Base-by-base conservation (phyloP, 2,888 invertebrate species). In the Dicycla oo region DNA sequence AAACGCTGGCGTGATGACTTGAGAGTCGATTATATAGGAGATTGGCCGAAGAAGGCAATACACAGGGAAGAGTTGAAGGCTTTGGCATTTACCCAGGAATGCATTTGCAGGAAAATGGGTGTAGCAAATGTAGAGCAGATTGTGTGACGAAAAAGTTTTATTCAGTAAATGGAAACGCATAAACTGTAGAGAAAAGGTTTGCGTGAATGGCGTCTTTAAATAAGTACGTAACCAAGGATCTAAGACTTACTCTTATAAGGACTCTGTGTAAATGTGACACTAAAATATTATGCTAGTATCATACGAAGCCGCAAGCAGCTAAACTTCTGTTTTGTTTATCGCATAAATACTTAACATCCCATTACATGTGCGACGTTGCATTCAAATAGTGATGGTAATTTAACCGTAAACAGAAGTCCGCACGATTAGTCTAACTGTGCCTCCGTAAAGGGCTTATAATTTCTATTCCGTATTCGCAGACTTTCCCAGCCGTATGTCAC, bases 401-500 rank as follows among this genome's bases (percentile, higher is more conserved):
- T 69, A 40, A 47, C 78, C 71, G 76, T 81, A 80, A 72, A 68
- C 45, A 68, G 76, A 26, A 65, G 23, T 38, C 53, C 7, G 38
- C 26, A 38, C 67, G 30, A 72, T 72, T 51, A 49, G 53, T 56
- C 40, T 69, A 78, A 74, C 75, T 62, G 69, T 75, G 20, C 34
- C 40, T 56, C 40, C 63, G 13, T 78, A 62, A 66, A 68, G 47
- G 78, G 53, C 23, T 53, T 47, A 66, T 63, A 80, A 67, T 80
- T 62, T 67, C 47, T 68, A 68, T 76, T 56, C 26, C 26, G 43
- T 74, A 62, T 51, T 70, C 40, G 53, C 51, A 11, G 6, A 62
- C 51, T 62, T 79, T 64, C 60, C 30, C 56, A 71, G 67, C 82
- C 64, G 86, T 87, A 74, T 86, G 86, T 86, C 79, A 68, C 66